phyloP scores from a whole-genome alignment of 2,113 vertebrate genomes.

The Martes martes region DNA sequence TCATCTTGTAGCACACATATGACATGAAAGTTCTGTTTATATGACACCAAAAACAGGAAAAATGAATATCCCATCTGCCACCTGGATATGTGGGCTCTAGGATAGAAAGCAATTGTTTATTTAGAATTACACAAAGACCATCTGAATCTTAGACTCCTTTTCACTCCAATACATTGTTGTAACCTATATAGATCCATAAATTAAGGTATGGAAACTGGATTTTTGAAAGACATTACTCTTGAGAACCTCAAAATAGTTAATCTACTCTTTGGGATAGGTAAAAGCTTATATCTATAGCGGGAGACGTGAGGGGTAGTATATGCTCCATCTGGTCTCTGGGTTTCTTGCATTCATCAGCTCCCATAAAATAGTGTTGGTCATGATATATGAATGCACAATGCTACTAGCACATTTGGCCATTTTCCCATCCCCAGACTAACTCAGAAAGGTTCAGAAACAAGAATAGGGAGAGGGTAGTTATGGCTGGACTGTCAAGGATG shows the following conservation, averaged over 20 bases:
- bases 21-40: neutral
- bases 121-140: neutral
- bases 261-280: neutral
- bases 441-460: neutral
- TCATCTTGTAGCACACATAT: neutral
- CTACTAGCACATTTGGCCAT: neutral
- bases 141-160: neutral
- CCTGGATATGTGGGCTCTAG: neutral
- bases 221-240: neutral
- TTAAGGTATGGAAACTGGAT: neutral
- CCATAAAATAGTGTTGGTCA: neutral
- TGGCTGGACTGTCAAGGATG: neutral
- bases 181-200: neutral
- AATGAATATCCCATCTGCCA: neutral
- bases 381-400: neutral
- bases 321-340: neutral
- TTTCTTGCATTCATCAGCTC: neutral
- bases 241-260: neutral
- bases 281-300: neutral
- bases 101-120: neutral
- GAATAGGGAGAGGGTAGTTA: neutral
- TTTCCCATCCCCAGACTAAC: neutral
- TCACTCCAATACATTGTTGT: neutral
- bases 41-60: neutral
- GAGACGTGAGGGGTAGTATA: neutral